Evolutionary conservation across 2,888 invertebrate species (phyloP).

Genomic region (Tipula vernalis): DNA sequence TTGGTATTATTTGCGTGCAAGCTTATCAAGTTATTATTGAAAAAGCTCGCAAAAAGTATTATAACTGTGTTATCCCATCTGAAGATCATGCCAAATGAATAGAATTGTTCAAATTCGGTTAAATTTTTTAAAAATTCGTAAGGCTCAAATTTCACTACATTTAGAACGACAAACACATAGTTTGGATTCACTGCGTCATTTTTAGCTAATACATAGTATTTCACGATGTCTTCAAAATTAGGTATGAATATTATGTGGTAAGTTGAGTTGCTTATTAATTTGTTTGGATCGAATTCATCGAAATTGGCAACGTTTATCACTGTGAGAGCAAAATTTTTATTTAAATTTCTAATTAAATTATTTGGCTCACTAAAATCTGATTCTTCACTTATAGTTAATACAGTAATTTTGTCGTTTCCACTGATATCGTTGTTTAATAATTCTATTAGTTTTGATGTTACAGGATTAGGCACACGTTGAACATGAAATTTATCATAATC

Average conservation of each 20-base stretch:
- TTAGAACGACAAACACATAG: neutral
- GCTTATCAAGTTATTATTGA: neutral
- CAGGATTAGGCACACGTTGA: no score
- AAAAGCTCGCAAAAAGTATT: neutral
- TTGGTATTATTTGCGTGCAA: neutral
- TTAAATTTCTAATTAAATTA: neutral
- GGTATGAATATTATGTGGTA: neutral
- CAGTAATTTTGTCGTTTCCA: neutral
- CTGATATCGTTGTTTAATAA: neutral
- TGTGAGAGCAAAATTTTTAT: neutral
- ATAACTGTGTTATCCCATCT: neutral
- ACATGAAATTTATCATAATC: no score
- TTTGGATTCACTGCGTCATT: neutral
- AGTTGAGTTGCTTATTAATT: neutral
- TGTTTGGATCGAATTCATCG: neutral
- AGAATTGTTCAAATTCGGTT: neutral
- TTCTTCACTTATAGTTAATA: neutral
- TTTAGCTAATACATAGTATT: neutral
- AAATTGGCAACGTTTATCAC: neutral
- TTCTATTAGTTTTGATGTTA: neutral
- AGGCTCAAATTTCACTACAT: neutral
- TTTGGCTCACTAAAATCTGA: neutral
- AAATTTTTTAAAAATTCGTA: neutral
- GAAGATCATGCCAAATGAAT: neutral
- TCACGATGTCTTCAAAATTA: neutral